Base-by-base conservation (phyloP, 1,140 invertebrate genomes). In the Marisa cornuarietis region DNA sequence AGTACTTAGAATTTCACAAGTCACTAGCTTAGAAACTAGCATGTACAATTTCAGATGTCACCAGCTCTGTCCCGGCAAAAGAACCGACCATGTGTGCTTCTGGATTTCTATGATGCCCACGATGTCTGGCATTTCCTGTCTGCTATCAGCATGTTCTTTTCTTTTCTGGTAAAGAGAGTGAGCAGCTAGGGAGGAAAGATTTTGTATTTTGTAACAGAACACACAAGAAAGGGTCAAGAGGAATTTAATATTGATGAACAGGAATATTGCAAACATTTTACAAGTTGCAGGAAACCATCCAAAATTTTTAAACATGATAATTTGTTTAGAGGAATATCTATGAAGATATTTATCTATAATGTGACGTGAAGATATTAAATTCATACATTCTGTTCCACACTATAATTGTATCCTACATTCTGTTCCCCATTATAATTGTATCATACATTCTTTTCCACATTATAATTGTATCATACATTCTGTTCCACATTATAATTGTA, bases 71-170 rank as follows among this genome's bases (percentile, higher is more conserved):
- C 96, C 0, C 93, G 96, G 58, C 91, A 93, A 51, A 93, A 93
- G 83, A 98, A 98, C 90, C 93, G 93, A 63, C 92, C 93, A 42
- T 98, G 96, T 88, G 91, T 94, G 9, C 86, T 96, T 10, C 91
- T 97, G 5, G 91, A 94, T 73, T 96, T 97, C 86, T 97, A 95
- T 87, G 96, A 98, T 90, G 93, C 92, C 58, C 96, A 98, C 90
- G 96, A 98, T 86, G 93, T 96, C 42, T 98, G 96, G 96, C 96
- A 98, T 90, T 94, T 96, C 84, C 91, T 96, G 0, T 97, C 96
- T 24, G 95, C 96, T 10, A 92, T 94, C 52, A 95, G 95, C 66
- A 94, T 97, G 93, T 97, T 97, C 87, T 95, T 97, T 85, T 96
- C 95, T 49, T 97, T 97, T 87, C 84, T 91, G 84, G 90, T 91